Percentiles rank a stretch among this genome's conserved stretches.
These are phyloP conservation scores for Temnothorax curvispinosus DNA, from an alignment of 1,140 invertebrate genomes.

Conservation along the genomic window DNA sequence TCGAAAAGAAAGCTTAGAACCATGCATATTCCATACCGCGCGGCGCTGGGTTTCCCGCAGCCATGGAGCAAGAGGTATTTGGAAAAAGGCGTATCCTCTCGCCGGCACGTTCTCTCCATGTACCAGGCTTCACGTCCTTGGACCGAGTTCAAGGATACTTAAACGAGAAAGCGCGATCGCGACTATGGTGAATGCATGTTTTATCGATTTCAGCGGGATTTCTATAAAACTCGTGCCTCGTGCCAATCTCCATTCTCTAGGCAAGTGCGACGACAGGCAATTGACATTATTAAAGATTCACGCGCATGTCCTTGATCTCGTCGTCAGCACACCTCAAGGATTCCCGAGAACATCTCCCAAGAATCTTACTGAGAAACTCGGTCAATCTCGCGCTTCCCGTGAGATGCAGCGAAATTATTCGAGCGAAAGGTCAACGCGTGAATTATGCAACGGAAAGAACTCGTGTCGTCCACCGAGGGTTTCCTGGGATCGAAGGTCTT, in stretches of 20 bases:
- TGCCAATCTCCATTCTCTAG: background rate
- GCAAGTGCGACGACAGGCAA: background rate
- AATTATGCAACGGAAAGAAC: slow-evolving; percentile 40
- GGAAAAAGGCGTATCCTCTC: background rate
- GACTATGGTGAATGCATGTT: too few species aligned
- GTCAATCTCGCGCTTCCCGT: slow-evolving; percentile 16
- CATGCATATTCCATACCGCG: slow-evolving; percentile 39
- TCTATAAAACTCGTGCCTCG: background rate
- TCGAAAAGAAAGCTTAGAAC: slow-evolving; percentile 35
- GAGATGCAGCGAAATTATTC: slow-evolving; percentile 33
- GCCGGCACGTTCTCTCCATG: background rate
- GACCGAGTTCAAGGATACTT: slow-evolving; percentile 40
- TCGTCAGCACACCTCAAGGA: background rate
- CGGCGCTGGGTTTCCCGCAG: background rate
- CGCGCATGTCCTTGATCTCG: background rate
- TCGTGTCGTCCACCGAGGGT: slow-evolving; percentile 1
- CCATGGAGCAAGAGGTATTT: background rate
- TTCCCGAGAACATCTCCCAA: background rate
- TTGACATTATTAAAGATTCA: slow-evolving; percentile 23
- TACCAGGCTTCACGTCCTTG: slow-evolving; percentile 12
- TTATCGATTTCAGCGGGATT: background rate
- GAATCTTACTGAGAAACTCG: slow-evolving; percentile 33
- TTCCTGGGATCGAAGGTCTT: slow-evolving; percentile 32
- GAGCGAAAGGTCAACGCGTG: slow-evolving; percentile 48
- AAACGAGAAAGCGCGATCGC: background rate